Percentiles rank a stretch among this genome's conserved stretches.
Evolutionary conservation across 2,888 invertebrate genomes (phyloP).

Genomic region (Drosophila greeni): DNA sequence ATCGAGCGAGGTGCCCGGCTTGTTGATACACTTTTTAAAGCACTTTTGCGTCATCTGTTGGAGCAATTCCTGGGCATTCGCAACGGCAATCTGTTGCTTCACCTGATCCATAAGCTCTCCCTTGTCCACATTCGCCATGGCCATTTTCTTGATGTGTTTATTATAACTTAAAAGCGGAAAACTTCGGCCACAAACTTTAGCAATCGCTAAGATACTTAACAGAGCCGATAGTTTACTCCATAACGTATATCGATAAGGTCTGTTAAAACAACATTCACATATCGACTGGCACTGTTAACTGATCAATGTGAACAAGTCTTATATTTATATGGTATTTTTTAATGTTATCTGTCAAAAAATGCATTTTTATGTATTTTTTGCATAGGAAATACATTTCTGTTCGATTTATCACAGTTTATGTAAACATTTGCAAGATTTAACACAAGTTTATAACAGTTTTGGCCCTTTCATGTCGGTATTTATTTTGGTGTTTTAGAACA

Average conservation of each 20-base stretch:
- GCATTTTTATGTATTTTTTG: too few species aligned
- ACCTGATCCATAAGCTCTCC: slow-evolving; percentile 96
- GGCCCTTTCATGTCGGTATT: fast-evolving
- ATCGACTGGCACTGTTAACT: background rate
- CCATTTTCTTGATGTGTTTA: slow-evolving; percentile 44
- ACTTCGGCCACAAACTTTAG: slow-evolving; percentile 19
- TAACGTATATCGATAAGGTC: background rate
- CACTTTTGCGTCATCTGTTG: slow-evolving; percentile 98
- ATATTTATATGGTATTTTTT: too few species aligned
- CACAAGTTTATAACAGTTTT: background rate
- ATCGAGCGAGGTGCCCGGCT: slow-evolving; percentile 93
- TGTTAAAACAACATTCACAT: background rate
- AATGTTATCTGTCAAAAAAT: too few species aligned
- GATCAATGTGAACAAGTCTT: background rate
- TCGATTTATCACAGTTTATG: too few species aligned
- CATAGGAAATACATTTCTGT: too few species aligned
- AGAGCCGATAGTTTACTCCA: slow-evolving; percentile 2
- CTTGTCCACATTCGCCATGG: slow-evolving; percentile 84
- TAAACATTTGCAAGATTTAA: background rate
- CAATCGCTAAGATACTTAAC: slow-evolving; percentile 20
- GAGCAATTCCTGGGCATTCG: slow-evolving; percentile 94
- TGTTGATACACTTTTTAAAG: slow-evolving; percentile 94
- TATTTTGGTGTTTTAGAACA: background rate
- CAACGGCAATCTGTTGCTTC: slow-evolving; percentile 95
- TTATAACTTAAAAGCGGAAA: slow-evolving; percentile 6